Evolutionary conservation across 2,797 vertebrate genomes (phyloP).

Genomic region (Sardinella longiceps): DNA sequence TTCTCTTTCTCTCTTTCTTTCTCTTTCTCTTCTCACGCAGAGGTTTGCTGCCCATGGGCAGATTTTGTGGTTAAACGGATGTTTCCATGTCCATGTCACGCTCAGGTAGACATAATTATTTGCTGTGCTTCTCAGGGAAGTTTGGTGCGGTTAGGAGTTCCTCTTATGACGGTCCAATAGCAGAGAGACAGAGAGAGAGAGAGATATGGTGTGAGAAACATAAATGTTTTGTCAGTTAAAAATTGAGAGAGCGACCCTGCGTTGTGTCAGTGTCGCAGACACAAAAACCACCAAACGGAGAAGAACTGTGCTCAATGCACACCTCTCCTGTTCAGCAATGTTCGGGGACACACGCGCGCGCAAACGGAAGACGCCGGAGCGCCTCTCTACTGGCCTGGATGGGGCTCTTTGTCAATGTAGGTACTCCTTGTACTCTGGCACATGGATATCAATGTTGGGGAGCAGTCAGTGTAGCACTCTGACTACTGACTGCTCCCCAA

Average conservation of each 20-base stretch:
- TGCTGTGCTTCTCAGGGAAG: constrained; percentile 1
- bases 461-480: neutral
- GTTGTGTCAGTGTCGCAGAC: neutral
- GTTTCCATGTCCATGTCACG: neutral
- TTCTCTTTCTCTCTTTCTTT: too few relatives aligned
- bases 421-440: neutral
- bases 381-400: neutral
- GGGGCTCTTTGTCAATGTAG: neutral
- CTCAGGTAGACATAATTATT: neutral
- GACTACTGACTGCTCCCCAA: too few relatives aligned
- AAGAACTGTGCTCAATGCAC: constrained; percentile 10
- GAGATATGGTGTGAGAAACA: neutral
- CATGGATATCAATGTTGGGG: neutral
- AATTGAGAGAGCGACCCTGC: neutral
- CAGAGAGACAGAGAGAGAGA: neutral
- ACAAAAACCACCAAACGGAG: neutral
- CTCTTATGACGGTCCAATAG: neutral
- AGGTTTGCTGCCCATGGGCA: too few relatives aligned
- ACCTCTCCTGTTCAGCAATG: constrained; percentile 6
- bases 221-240: neutral
- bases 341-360: neutral
- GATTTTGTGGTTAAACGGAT: too few relatives aligned
- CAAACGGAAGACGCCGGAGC: neutral
- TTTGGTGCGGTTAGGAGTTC: neutral
- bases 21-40: neutral